Evolutionary conservation across 1,140 invertebrate genomes (phyloP).

Genomic region (Radopholus similis): DNA sequence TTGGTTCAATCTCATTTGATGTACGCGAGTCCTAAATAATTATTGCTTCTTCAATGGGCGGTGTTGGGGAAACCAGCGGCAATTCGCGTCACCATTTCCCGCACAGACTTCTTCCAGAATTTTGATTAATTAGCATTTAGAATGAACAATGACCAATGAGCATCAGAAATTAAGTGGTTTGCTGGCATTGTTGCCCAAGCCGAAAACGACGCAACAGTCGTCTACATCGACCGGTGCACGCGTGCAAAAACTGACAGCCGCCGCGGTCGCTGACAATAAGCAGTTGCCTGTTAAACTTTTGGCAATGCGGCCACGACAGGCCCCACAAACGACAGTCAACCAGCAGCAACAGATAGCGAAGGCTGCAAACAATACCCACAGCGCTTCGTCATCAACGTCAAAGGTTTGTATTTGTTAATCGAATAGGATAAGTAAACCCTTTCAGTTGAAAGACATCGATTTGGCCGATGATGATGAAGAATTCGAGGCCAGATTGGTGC

Average conservation of each 20-base stretch:
- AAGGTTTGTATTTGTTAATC: not conserved
- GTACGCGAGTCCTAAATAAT: no score
- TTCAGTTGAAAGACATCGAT: not conserved
- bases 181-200: conserved; percentile 24
- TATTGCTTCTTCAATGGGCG: no score
- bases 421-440: not conserved
- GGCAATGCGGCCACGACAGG: not conserved
- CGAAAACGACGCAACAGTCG: no score
- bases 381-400: not conserved
- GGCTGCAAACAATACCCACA: not conserved
- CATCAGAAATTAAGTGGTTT: no score
- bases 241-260: not conserved
- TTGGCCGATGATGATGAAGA: not conserved
- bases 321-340: not conserved
- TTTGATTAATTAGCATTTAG: no score
- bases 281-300: not conserved
- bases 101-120: no score
- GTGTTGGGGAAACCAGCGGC: no score
- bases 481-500: not conserved
- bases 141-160: no score
- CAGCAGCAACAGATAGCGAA: not conserved
- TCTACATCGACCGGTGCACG: no score
- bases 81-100: no score
- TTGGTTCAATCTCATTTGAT: no score
- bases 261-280: not conserved